Evolutionary conservation across 2,888 invertebrate genomes (phyloP), one percentile per base, ranked within the genome.

Genomic region (Platypus cylindrus): DNA sequence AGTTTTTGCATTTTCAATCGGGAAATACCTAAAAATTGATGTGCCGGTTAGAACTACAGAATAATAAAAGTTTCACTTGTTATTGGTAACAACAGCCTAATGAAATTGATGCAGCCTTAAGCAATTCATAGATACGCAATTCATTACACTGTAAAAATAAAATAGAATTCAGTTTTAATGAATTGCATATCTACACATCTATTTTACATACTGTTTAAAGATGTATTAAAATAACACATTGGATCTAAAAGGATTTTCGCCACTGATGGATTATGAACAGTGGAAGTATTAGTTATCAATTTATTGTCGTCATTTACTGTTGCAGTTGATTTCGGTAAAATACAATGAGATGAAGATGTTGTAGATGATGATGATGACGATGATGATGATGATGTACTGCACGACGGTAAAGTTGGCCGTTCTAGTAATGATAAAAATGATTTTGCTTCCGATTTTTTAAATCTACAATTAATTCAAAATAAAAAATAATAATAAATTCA

Each of bases 221-320:
- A 57, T 13, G 60, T 60, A 34, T 60, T 60, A 34, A 58, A 62
- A 44, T 60, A 54, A 36, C 59, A 60, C 41, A 56, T 50, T 3
- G 60, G 58, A 45, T 60, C 57, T 24, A 56, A 46, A 29, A 30
- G 34, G 29, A 3, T 1, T 8, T 17, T 22, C 29, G n/a, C 5
- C 11, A 34, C 27, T 27, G 5, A n/a, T 9, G 5, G n/a, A n/a
- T n/a, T n/a, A n/a, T n/a, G n/a, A n/a, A n/a, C n/a, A 4, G 1
- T 25, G 25, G 12, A 25, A 4, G 5, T 12, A 5, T 13, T 3
- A 5, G 7, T 20, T 31, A n/a, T n/a, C n/a, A n/a, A n/a, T n/a
- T n/a, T n/a, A n/a, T n/a, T n/a, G n/a, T n/a, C n/a, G n/a, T n/a
- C n/a, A n/a, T n/a, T n/a, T n/a, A n/a, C n/a, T n/a, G n/a, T n/a